Conservation (phyloP, 2,797 vertebrate genomes). For the Pseudomugil gertrudae region DNA sequence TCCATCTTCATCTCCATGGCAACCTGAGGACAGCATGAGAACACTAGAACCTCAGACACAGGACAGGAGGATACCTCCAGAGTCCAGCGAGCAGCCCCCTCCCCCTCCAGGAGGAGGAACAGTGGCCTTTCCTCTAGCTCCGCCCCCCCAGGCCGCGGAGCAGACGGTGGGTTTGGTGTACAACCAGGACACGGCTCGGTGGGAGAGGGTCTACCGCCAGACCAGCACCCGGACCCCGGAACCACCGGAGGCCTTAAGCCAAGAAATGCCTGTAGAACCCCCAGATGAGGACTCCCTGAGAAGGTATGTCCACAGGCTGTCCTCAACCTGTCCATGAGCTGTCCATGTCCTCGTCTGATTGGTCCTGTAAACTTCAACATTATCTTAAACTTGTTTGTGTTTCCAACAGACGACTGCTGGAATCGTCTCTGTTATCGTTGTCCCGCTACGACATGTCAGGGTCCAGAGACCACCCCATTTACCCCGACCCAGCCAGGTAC, state of each 20-base stretch:
- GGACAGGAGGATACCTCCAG: conserved; percentile 79
- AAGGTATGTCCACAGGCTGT: conserved; percentile 79
- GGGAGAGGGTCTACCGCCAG: conserved; percentile 95
- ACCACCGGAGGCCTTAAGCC: conserved; percentile 97
- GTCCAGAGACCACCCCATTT: conserved; percentile 97
- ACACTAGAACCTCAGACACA: conserved; percentile 80
- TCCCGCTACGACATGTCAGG: conserved; percentile 97
- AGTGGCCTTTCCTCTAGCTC: conserved; percentile 63
- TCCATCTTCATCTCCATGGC: conserved; percentile 84
- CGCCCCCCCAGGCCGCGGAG: conserved; percentile 85
- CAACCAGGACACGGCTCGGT: conserved; percentile 97
- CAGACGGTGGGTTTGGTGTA: conserved; percentile 95
- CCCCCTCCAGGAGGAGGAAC: conserved; percentile 37
- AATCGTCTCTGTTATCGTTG: conserved; percentile 95
- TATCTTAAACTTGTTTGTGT: conserved; percentile 12
- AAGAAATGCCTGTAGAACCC: conserved; percentile 97
- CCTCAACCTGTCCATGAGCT: too few relatives aligned
- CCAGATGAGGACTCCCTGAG: conserved; percentile 96
- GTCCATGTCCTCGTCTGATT: background rate
- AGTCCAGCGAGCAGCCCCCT: conserved; percentile 60
- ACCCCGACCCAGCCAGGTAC: conserved; percentile 98
- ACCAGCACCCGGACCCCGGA: conserved; percentile 86
- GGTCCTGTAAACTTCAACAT: background rate
- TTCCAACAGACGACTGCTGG: conserved; percentile 90
- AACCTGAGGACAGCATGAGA: conserved; percentile 87